Evolutionary conservation across 2,888 invertebrate genomes (phyloP).

Genomic region (Formica aserva): DNA sequence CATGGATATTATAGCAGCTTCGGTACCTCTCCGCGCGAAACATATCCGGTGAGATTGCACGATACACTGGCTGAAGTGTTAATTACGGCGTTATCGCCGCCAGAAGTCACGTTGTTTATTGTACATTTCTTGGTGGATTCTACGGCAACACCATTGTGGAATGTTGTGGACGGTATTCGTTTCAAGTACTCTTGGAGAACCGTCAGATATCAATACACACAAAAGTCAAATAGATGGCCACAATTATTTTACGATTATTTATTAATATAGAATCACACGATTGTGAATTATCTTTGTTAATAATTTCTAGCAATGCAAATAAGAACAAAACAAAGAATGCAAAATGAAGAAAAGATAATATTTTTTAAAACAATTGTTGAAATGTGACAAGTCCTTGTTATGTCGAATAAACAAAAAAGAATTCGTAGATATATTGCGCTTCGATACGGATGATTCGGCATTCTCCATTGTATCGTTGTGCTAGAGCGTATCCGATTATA

Average conservation of each 20-base stretch:
- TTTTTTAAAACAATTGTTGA: not conserved
- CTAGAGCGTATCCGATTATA: constrained; percentile 17
- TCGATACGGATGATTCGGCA: not conserved
- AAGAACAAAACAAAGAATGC: not conserved
- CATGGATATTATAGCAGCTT: constrained; percentile 58
- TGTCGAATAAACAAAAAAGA: not conserved
- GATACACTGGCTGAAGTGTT: constrained; percentile 34
- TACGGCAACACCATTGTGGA: constrained; percentile 6
- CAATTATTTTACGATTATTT: not conserved
- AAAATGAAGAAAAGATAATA: not conserved
- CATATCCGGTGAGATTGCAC: constrained; percentile 51
- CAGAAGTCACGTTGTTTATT: constrained; percentile 47
- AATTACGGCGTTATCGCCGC: constrained; percentile 50
- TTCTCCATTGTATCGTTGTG: not conserved
- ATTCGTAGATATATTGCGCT: not conserved
- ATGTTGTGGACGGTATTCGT: not conserved
- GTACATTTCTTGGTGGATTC: constrained; percentile 40
- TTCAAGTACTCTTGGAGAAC: not conserved
- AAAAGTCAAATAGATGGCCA: not conserved
- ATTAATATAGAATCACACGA: not conserved
- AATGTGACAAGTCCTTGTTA: not conserved
- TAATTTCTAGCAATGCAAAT: not conserved
- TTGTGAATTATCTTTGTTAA: not conserved
- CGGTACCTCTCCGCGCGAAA: constrained; percentile 28
- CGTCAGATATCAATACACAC: not conserved